phyloP scores from a whole-genome alignment of 2,113 vertebrate genomes.

The Spermophilus dauricus region DNA sequence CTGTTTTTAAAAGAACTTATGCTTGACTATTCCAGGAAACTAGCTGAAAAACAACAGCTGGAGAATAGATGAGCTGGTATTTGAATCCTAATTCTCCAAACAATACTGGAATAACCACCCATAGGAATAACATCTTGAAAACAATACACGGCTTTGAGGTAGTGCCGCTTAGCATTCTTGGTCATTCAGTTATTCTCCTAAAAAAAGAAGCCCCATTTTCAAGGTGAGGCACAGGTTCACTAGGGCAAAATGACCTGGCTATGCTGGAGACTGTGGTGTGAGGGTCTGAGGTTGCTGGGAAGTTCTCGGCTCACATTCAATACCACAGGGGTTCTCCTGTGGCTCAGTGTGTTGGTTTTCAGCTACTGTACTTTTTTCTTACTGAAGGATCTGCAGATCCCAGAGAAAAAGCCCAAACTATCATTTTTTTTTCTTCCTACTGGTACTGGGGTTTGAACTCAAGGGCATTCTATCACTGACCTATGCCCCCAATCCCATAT shows the following conservation, averaged over 20 bases:
- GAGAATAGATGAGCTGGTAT: conserved; percentile 66
- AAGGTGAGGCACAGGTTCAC: neutral
- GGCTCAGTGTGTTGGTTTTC: neutral
- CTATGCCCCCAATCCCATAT: neutral
- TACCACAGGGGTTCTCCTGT: neutral
- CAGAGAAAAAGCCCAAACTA: neutral
- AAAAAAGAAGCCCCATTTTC: neutral
- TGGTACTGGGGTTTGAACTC: neutral
- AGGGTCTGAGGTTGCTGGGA: neutral
- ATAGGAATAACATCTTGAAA: neutral
- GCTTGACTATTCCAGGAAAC: conserved; percentile 56
- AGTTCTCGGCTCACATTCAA: neutral
- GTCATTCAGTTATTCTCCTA: neutral
- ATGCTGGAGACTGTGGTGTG: neutral
- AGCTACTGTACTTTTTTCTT: neutral
- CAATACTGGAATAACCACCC: conserved; percentile 54
- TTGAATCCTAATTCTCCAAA: conserved; percentile 63
- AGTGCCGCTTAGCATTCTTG: neutral
- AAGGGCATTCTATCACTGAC: neutral
- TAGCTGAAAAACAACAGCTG: conserved; percentile 74
- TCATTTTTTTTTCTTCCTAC: no score
- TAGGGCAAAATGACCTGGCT: neutral
- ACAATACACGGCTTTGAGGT: neutral
- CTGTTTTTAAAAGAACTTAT: conserved; percentile 41
- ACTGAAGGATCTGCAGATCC: neutral